These are phyloP conservation scores for Andrena cerasifolii DNA, from an alignment of 1,140 invertebrate genomes.

Conservation along the genomic window DNA sequence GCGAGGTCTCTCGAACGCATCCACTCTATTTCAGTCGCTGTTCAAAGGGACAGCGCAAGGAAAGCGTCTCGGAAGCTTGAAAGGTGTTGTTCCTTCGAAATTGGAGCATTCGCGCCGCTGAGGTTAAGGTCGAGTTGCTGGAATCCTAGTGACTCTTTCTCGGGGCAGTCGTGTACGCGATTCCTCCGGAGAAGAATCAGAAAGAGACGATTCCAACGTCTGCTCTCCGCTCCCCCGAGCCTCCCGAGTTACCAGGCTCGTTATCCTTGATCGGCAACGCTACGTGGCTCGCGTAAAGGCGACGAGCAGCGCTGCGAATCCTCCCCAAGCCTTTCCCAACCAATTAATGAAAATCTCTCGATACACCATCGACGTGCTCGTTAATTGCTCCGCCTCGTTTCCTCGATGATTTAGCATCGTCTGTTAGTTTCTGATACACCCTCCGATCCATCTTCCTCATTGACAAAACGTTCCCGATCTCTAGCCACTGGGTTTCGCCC, in stretches of 20 bases:
- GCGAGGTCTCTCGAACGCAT: constrained; percentile 5
- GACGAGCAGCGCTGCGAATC: constrained; percentile 49
- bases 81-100: no score
- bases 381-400: no score
- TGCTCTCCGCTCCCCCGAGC: constrained; percentile 47
- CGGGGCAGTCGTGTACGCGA: neutral
- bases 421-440: no score
- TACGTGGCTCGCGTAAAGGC: constrained; percentile 69
- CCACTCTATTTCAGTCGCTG: constrained; percentile 1
- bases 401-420: no score
- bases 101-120: neutral
- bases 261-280: constrained; percentile 73
- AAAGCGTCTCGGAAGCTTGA: no score
- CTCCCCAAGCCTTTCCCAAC: constrained; percentile 50
- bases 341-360: no score
- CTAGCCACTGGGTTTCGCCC: neutral
- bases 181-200: constrained; percentile 6
- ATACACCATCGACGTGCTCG: no score
- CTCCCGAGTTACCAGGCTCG: constrained; percentile 49
- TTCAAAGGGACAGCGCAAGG: no score
- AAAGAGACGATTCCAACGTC: neutral
- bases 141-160: neutral
- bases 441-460: no score
- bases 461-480: constrained; percentile 47
- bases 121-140: neutral